Conservation (phyloP, 2,113 vertebrate genomes). For the Cygnus atratus region DNA sequence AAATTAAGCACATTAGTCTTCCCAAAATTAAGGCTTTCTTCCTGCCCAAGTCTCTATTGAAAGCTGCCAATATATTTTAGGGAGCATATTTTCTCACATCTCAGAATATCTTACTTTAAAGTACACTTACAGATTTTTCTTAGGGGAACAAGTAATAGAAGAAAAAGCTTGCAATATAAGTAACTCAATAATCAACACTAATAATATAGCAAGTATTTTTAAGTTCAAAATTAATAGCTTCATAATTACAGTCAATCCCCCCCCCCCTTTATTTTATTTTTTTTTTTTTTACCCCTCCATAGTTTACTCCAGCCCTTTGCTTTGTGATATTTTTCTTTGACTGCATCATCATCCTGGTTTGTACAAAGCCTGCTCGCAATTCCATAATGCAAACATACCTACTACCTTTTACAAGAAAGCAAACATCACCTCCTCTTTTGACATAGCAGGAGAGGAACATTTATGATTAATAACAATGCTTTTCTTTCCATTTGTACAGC, state of each 20-base stretch:
- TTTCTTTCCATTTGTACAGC: not conserved
- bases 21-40: not conserved
- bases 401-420: not conserved
- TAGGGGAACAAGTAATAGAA: not conserved
- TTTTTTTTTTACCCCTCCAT: not conserved
- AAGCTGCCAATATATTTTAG: not conserved
- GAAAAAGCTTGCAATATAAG: not conserved
- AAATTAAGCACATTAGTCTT: constrained; percentile 1
- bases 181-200: not conserved
- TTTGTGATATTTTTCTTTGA: not conserved
- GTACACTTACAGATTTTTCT: not conserved
- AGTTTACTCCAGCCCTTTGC: not conserved
- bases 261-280: no score
- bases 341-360: not conserved
- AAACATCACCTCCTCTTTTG: constrained; percentile 27
- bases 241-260: not conserved
- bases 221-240: not conserved
- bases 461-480: constrained; percentile 32
- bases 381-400: not conserved
- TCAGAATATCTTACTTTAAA: not conserved
- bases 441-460: not conserved
- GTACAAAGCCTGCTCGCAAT: not conserved
- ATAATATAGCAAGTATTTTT: not conserved
- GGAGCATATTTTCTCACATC: not conserved
- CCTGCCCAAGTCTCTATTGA: not conserved